Evolutionary conservation across 2,888 invertebrate species (phyloP).

Genomic region (Drosophila greeni): DNA sequence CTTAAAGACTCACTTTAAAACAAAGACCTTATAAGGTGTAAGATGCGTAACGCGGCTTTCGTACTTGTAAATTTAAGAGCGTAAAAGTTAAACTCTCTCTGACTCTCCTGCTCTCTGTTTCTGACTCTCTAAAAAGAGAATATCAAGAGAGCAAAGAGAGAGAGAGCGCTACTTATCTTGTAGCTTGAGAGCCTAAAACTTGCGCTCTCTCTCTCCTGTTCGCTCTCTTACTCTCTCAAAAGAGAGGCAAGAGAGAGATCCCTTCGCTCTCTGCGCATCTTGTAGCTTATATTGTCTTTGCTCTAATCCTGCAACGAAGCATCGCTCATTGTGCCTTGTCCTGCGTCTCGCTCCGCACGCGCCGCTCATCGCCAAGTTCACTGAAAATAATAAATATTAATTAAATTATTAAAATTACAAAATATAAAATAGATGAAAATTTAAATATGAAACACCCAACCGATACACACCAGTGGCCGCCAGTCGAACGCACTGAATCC

Average conservation of each 20-base stretch:
- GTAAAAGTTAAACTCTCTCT: background rate
- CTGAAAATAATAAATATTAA: constrained; percentile 8
- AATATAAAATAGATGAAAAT: constrained; percentile 13
- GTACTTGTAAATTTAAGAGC: background rate
- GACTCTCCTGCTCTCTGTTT: background rate
- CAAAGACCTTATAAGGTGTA: background rate
- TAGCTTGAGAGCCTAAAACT: background rate
- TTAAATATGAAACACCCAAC: constrained; percentile 8
- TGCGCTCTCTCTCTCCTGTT: background rate
- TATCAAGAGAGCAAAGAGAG: background rate
- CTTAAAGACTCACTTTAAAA: background rate
- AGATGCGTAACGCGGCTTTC: background rate
- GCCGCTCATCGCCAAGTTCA: constrained; percentile 44
- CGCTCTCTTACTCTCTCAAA: background rate
- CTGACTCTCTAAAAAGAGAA: background rate
- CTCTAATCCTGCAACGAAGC: constrained; percentile 26
- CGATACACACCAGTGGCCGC: constrained; percentile 54
- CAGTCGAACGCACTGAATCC: constrained; percentile 76
- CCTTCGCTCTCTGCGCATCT: background rate
- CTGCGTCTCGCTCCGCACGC: constrained; percentile 43
- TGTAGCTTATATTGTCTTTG: background rate
- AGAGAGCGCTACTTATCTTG: background rate
- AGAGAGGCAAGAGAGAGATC: too few species aligned
- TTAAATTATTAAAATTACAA: background rate
- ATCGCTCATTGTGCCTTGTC: constrained; percentile 37